A percentile compares a stretch with the other conserved stretches of the same genome.
Conservation (phyloP, 2,113 vertebrate species). For the Anguilla rostrata region DNA sequence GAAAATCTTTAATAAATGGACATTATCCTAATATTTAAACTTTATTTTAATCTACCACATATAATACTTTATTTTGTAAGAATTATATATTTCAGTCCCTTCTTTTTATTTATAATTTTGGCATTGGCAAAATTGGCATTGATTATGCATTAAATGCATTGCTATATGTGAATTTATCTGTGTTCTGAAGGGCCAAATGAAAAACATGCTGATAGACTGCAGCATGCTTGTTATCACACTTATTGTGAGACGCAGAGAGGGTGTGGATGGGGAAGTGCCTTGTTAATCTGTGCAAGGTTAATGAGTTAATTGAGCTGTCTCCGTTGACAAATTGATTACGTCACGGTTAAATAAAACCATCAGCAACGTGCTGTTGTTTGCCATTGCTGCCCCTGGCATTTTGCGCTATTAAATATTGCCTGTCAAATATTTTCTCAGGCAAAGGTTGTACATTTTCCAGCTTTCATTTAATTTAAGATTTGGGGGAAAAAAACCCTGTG, state of each 20-base stretch:
- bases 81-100: too few relatives aligned
- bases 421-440: conserved; percentile 9
- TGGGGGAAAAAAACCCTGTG: background rate
- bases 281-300: conserved; percentile 32
- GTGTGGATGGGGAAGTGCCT: conserved; percentile 9
- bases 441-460: background rate
- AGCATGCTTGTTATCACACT: conserved; percentile 35
- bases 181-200: background rate
- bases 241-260: background rate
- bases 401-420: conserved; percentile 19
- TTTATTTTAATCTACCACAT: background rate
- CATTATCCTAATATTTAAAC: background rate
- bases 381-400: background rate
- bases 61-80: conserved; percentile 8
- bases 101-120: background rate
- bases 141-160: background rate
- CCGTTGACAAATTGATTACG: conserved; percentile 23
- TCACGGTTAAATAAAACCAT: conserved; percentile 12
- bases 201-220: conserved; percentile 64
- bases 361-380: background rate
- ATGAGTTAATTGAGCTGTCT: conserved; percentile 33
- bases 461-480: conserved; percentile 4
- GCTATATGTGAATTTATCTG: too few relatives aligned
- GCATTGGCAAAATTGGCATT: too few relatives aligned
- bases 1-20: background rate